Evolutionary conservation across 2,797 vertebrate species (phyloP).

Genomic region (Chanos chanos): DNA sequence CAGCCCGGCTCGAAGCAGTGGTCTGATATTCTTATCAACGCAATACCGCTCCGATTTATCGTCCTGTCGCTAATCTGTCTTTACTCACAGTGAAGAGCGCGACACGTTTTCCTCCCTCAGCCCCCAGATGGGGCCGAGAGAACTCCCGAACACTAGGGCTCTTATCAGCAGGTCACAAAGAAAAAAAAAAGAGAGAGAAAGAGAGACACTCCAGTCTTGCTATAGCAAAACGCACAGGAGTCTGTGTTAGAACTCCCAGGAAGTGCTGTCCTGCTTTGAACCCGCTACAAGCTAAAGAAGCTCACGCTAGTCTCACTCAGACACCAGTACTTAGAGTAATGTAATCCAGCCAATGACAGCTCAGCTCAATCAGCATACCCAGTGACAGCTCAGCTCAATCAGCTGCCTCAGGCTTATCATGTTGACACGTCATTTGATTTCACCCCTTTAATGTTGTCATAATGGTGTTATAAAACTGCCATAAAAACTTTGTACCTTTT

Average conservation of each 20-base stretch:
- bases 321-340: too few relatives aligned
- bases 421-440: too few relatives aligned
- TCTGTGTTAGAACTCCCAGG: slow-evolving; percentile 40
- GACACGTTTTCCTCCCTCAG: slow-evolving; percentile 47
- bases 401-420: too few relatives aligned
- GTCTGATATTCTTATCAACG: slow-evolving; percentile 65
- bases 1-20: slow-evolving; percentile 42
- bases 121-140: slow-evolving; percentile 48
- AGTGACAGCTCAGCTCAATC: too few relatives aligned
- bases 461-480: too few relatives aligned
- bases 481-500: too few relatives aligned
- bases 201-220: slow-evolving; percentile 41
- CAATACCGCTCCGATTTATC: slow-evolving; percentile 58
- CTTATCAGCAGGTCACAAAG: slow-evolving; percentile 31
- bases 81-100: slow-evolving; percentile 46
- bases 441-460: too few relatives aligned
- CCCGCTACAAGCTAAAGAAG: slow-evolving; percentile 49
- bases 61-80: slow-evolving; percentile 61
- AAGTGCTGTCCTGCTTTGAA: slow-evolving; percentile 34
- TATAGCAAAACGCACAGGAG: slow-evolving; percentile 39
- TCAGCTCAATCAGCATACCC: too few relatives aligned
- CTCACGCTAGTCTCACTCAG: slow-evolving; percentile 1
- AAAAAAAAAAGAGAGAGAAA: background rate
- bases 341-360: too few relatives aligned
- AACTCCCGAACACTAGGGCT: slow-evolving; percentile 36